A percentile compares a stretch with the other conserved stretches of the same genome.
phyloP scores from a whole-genome alignment of 2,113 vertebrate species.

The Beaufortia kweichowensis region DNA sequence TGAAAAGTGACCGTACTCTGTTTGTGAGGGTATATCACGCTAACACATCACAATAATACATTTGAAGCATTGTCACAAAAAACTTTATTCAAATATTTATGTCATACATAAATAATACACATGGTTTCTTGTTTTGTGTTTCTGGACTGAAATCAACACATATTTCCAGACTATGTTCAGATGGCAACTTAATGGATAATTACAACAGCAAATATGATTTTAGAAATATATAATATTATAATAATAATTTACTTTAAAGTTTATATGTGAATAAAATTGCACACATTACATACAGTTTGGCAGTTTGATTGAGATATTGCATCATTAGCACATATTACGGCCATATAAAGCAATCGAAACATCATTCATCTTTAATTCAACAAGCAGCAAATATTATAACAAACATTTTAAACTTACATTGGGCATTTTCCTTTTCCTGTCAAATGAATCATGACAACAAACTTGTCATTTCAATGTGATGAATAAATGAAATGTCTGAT shows the following conservation, averaged over 20 bases:
- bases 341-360: neutral
- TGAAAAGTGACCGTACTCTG: too few relatives aligned
- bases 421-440: neutral
- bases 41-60: neutral
- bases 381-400: neutral
- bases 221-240: neutral
- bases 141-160: neutral
- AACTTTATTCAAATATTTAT: constrained; percentile 6
- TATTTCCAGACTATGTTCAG: neutral
- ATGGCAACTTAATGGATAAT: neutral
- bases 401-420: neutral
- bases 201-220: neutral
- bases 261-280: neutral
- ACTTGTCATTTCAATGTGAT: constrained; percentile 37
- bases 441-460: too few relatives aligned
- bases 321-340: neutral
- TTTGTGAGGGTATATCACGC: too few relatives aligned
- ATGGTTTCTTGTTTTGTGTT: neutral
- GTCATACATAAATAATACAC: constrained; percentile 3
- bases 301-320: neutral
- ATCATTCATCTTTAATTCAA: neutral
- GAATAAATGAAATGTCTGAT: neutral
- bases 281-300: neutral
- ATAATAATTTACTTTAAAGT: neutral
- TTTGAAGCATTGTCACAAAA: neutral